phyloP scores from a whole-genome alignment of 2,113 vertebrate genomes.

The Polypterus senegalus region DNA sequence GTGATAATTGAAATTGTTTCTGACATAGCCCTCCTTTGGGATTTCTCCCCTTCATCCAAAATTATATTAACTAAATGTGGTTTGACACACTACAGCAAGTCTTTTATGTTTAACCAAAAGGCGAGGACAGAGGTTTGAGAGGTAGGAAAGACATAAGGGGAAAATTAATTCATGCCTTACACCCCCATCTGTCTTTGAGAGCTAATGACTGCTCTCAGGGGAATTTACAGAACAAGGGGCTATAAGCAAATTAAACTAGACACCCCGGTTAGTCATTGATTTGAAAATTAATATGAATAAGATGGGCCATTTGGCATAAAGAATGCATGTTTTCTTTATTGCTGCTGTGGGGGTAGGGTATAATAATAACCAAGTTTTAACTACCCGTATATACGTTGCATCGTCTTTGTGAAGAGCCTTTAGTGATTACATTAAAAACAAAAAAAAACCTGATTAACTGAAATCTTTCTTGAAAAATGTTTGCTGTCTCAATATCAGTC shows the following conservation, averaged over 20 bases:
- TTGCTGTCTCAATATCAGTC: too few relatives aligned
- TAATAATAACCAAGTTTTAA: too few relatives aligned
- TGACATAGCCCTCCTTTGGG: conserved; percentile 33
- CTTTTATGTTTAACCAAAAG: conserved; percentile 41
- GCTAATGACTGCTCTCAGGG: conserved; percentile 67
- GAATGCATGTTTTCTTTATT: too few relatives aligned
- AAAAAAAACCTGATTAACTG: too few relatives aligned
- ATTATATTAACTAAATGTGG: conserved; percentile 59
- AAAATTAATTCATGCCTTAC: conserved; percentile 44
- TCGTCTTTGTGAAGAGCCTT: too few relatives aligned
- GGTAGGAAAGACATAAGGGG: conserved; percentile 4
- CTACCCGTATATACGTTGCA: too few relatives aligned
- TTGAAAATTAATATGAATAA: too few relatives aligned
- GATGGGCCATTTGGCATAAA: too few relatives aligned
- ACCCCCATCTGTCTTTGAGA: conserved; percentile 67
- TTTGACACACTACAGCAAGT: conserved; percentile 47
- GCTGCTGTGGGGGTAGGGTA: too few relatives aligned
- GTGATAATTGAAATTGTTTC: conserved; percentile 58
- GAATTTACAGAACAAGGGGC: conserved; percentile 47
- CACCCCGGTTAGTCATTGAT: conserved; percentile 31
- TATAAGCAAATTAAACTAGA: conserved; percentile 70
- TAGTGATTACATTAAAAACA: too few relatives aligned
- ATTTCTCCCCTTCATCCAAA: conserved; percentile 55
- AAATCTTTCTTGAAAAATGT: too few relatives aligned
- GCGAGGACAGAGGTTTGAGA: conserved; percentile 39